A percentile compares a stretch with the other conserved stretches of the same genome.
phyloP scores from a whole-genome alignment of 2,113 vertebrate genomes.

The Misgurnus anguillicaudatus region DNA sequence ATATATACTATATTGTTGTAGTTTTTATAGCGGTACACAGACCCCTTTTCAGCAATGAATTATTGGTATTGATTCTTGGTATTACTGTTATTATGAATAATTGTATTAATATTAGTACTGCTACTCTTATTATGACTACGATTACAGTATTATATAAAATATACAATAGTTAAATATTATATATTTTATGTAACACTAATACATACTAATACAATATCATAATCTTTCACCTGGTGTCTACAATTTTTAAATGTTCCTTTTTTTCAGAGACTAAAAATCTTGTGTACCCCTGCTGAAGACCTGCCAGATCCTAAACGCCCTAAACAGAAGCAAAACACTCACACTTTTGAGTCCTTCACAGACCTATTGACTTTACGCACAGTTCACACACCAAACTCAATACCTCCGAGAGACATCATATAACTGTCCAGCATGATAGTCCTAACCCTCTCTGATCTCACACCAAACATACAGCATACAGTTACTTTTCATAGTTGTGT shows the following conservation, averaged over 20 bases:
- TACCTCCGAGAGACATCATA: slow-evolving; percentile 5
- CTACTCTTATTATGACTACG: too few species aligned
- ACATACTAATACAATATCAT: not conserved
- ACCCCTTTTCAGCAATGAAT: too few species aligned
- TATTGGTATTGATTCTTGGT: too few species aligned
- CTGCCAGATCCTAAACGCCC: slow-evolving; percentile 46
- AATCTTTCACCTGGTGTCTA: not conserved
- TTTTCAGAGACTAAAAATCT: slow-evolving; percentile 63
- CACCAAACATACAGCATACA: not conserved
- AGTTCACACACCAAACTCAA: slow-evolving; percentile 3
- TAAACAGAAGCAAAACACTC: slow-evolving; percentile 46
- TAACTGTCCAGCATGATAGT: not conserved
- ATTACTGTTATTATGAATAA: too few species aligned
- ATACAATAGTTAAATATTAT: too few species aligned
- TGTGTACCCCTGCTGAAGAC: slow-evolving; percentile 70
- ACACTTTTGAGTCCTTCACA: slow-evolving; percentile 59
- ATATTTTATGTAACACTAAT: too few species aligned
- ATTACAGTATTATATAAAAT: too few species aligned
- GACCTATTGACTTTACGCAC: slow-evolving; percentile 57
- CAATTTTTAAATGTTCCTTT: not conserved
- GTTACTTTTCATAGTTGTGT: not conserved
- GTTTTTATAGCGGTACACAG: too few species aligned
- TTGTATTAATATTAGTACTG: too few species aligned
- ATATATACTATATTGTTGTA: too few species aligned
- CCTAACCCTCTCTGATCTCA: not conserved